Conservation (phyloP, 2,888 invertebrate species). For the Cerceris ruficornis region DNA sequence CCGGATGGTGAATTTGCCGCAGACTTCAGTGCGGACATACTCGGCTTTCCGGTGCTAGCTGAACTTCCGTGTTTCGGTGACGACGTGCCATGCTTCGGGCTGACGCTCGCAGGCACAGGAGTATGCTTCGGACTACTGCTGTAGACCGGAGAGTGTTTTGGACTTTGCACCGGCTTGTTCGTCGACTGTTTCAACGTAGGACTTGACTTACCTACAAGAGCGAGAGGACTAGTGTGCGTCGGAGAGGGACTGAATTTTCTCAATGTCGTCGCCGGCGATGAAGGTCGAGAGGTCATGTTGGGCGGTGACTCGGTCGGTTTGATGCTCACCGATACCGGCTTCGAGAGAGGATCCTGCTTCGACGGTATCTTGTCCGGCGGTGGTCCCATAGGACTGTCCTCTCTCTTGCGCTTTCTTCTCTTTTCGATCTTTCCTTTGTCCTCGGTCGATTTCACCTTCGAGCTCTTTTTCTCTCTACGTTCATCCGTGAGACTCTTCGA, state of each 20-base stretch:
- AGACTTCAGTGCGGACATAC: constrained; percentile 93
- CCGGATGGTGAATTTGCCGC: constrained; percentile 84
- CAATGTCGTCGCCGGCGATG: constrained; percentile 86
- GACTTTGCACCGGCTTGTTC: constrained; percentile 85
- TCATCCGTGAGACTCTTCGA: constrained; percentile 80
- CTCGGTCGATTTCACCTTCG: constrained; percentile 78
- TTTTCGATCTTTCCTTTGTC: constrained; percentile 85
- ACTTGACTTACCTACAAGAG: constrained; percentile 85
- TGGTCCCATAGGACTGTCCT: constrained; percentile 89
- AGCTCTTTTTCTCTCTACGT: constrained; percentile 81
- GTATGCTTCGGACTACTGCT: constrained; percentile 89
- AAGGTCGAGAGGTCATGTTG: constrained; percentile 82
- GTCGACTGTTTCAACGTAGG: constrained; percentile 82
- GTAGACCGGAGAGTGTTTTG: constrained; percentile 90
- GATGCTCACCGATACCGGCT: constrained; percentile 89
- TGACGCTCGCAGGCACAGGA: constrained; percentile 87
- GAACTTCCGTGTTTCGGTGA: constrained; percentile 90
- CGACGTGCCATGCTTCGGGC: constrained; percentile 88
- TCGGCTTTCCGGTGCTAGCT: constrained; percentile 91
- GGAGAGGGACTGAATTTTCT: constrained; percentile 89
- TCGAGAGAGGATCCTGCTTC: constrained; percentile 86
- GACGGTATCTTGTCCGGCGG: constrained; percentile 91
- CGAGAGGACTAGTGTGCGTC: constrained; percentile 86
- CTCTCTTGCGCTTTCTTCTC: constrained; percentile 88
- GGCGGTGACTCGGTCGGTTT: constrained; percentile 87